Evolutionary conservation across 2,888 invertebrate genomes (phyloP), one percentile per base, ranked within the genome.

Genomic region (Eulithis prunata): DNA sequence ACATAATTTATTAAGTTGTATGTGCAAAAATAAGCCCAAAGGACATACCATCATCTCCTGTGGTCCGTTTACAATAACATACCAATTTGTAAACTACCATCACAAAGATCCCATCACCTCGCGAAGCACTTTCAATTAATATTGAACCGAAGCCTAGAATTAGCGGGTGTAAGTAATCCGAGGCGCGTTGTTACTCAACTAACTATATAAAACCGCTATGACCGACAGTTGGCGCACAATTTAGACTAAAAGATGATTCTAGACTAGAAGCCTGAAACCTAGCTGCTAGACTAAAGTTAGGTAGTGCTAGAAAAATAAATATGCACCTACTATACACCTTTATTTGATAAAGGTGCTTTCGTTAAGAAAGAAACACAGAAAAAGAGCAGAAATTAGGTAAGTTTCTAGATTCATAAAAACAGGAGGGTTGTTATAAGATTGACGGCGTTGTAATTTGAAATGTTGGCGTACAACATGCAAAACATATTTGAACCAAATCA

Each of bases 51-150:
- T 59, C 59, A 36, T 46, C 60, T 36, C 59, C 45, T 56, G 56
- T 56, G 56, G 56, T 56, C 56, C 45, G 14, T 41, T 49, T 47
- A 38, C 32, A 36, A 38, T 12, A 21, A 49, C 49, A 49, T 49
- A 57, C 38, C 57, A 47, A 58, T 58, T 58, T 58, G 43, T 43
- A 60, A 58, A 62, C 62, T 57, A 64, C 61, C 61, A 38, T 60
- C 49, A 57, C 51, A 57, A 64, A 68, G 57, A 57, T 45, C 54
- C 67, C 49, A 64, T 68, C 67, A 64, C 57, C 36, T 61, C 60
- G 54, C 54, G 53, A 32, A 49, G 53, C n/a, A 28, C 38, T 54
- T 64, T 64, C 67, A 64, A 68, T 68, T 68, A 68, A 68, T 68
- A 64, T 61, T 41, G 60, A 61, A 61, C 43, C 14, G 53, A 64